Conservation (phyloP, 2,113 vertebrate species). For the Boulengeromyrus knoepffleri region DNA sequence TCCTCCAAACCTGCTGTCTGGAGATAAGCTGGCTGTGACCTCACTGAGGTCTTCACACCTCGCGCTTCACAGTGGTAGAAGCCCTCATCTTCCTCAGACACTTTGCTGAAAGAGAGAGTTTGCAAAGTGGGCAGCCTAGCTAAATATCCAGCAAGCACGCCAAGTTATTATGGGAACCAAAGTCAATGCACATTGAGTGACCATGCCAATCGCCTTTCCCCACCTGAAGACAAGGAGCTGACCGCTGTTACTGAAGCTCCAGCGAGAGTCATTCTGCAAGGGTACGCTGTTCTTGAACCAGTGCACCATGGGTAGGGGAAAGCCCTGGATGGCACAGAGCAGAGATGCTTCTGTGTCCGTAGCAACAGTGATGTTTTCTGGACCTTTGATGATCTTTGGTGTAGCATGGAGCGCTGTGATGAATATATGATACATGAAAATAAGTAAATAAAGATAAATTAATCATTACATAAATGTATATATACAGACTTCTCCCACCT, state of each 20-base stretch:
- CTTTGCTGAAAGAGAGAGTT: conserved; percentile 45
- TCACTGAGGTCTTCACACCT: conserved; percentile 46
- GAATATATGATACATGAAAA: background rate
- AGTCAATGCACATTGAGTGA: background rate
- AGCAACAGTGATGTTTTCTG: conserved; percentile 56
- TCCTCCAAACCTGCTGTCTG: conserved; percentile 51
- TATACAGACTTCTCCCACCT: conserved; percentile 35
- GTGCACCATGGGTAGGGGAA: conserved; percentile 57
- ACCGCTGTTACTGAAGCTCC: conserved; percentile 52
- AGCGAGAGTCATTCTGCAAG: conserved; percentile 44
- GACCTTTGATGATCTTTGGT: conserved; percentile 52
- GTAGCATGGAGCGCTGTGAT: conserved; percentile 35
- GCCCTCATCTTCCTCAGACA: conserved; percentile 55
- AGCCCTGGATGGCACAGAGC: conserved; percentile 52
- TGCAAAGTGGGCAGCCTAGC: background rate
- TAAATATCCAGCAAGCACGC: background rate
- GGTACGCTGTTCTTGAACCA: conserved; percentile 64
- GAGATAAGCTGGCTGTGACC: conserved; percentile 51
- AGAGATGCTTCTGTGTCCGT: conserved; percentile 50
- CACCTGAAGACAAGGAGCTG: conserved; percentile 65
- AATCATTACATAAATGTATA: background rate
- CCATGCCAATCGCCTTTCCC: background rate
- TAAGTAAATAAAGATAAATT: background rate
- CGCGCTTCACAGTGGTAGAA: conserved; percentile 60
- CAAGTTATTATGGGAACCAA: background rate